A percentile compares a stretch with the other conserved stretches of the same genome.
Conservation (phyloP, 2,797 vertebrate genomes). For the Limosa lapponica region DNA sequence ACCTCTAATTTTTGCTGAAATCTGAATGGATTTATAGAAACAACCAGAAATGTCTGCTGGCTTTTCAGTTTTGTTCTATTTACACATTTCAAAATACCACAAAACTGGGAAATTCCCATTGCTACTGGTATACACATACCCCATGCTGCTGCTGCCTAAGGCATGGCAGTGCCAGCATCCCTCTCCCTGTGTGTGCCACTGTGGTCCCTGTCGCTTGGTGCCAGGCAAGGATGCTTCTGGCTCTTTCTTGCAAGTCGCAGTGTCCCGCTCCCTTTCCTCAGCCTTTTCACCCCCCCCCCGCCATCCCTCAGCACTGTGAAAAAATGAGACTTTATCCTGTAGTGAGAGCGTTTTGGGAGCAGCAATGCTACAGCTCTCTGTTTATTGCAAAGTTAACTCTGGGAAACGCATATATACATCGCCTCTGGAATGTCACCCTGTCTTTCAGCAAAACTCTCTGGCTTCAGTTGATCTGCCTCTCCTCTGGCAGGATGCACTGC, state of each 20-base stretch:
- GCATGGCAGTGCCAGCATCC: rapidly evolving
- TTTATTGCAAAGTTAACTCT: background rate
- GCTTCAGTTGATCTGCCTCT: rapidly evolving
- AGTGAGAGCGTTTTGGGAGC: rapidly evolving
- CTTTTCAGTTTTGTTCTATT: background rate
- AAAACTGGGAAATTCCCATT: rapidly evolving
- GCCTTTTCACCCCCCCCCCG: background rate
- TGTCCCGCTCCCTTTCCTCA: background rate
- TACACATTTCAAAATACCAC: background rate
- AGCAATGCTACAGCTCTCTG: background rate
- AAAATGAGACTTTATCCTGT: background rate
- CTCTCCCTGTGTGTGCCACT: background rate
- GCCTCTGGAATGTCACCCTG: rapidly evolving
- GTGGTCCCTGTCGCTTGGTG: rapidly evolving
- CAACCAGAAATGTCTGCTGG: background rate
- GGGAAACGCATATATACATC: rapidly evolving
- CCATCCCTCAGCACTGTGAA: background rate
- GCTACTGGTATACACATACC: rapidly evolving
- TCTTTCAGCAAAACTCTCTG: rapidly evolving
- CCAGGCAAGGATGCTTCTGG: background rate
- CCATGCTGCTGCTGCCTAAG: background rate
- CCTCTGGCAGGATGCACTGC: background rate
- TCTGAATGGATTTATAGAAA: background rate
- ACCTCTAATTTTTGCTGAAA: background rate
- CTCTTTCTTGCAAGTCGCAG: rapidly evolving